Evolutionary conservation across 1,140 invertebrate genomes (phyloP).

Genomic region (Bombus superbus): DNA sequence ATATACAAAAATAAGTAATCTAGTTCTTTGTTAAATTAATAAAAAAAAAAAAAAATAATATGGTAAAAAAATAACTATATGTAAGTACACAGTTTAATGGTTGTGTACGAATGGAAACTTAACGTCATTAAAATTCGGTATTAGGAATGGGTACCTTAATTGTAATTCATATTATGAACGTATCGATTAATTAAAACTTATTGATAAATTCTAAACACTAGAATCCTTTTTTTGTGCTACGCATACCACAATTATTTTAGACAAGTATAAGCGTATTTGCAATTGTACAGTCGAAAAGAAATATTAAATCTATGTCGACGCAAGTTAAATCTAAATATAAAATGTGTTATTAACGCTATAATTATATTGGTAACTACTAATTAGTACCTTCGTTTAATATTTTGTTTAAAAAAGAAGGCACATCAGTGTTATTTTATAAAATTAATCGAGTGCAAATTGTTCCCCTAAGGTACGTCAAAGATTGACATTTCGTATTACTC

Average conservation of each 20-base stretch:
- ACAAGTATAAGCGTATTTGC: not conserved
- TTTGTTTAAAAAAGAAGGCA: not conserved
- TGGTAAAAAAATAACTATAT: slow-evolving; percentile 31
- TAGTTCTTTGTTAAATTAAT: slow-evolving; percentile 6
- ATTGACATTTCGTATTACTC: not conserved
- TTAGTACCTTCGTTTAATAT: not conserved
- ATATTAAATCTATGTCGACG: not conserved
- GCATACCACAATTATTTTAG: not conserved
- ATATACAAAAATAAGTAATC: slow-evolving; percentile 10
- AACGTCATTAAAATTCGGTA: not conserved
- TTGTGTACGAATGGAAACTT: not conserved
- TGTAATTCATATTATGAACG: not conserved
- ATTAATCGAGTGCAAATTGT: not conserved
- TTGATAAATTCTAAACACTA: not conserved
- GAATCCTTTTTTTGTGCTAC: not conserved
- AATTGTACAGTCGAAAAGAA: not conserved
- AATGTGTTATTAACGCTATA: not conserved
- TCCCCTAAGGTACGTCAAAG: not conserved
- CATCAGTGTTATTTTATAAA: not conserved
- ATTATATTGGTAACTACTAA: slow-evolving; percentile 3
- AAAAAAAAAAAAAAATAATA: not conserved
- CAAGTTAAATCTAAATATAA: slow-evolving; percentile 2
- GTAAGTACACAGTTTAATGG: not conserved
- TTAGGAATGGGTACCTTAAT: not conserved
- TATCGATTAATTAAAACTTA: not conserved